Percentiles rank a stretch among this genome's conserved stretches.
These are phyloP conservation scores for Psittacula echo DNA, from an alignment of 2,797 vertebrate genomes.

Conservation along the genomic window DNA sequence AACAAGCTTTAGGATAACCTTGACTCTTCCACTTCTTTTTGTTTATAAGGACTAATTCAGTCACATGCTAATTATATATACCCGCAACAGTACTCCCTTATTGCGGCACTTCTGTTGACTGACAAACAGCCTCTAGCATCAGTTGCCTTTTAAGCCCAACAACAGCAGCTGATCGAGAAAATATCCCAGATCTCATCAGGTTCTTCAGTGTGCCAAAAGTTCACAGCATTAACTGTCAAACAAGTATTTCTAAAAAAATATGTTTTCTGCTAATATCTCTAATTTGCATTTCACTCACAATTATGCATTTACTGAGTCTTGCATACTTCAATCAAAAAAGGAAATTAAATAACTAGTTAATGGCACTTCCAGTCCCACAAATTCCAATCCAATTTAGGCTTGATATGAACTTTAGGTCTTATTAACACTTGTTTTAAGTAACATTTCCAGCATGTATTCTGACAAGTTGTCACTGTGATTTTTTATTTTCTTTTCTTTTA, in stretches of 20 bases:
- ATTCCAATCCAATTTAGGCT: slow-evolving; percentile 55
- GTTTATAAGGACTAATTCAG: background rate
- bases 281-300: slow-evolving; percentile 51
- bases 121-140: background rate
- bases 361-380: slow-evolving; percentile 34
- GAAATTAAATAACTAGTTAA: slow-evolving; percentile 66
- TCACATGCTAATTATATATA: background rate
- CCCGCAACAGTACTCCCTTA: background rate
- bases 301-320: slow-evolving; percentile 27
- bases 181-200: background rate
- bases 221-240: background rate
- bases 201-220: background rate
- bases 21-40: background rate
- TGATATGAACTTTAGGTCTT: slow-evolving; percentile 26
- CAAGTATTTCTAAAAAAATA: background rate
- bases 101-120: background rate
- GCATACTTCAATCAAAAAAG: slow-evolving; percentile 54
- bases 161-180: background rate
- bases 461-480: background rate
- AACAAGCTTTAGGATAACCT: background rate
- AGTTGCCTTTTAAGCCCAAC: background rate
- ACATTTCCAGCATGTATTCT: background rate
- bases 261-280: background rate
- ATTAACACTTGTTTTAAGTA: slow-evolving; percentile 31
- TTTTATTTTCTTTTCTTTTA: background rate